A percentile compares a stretch with the other conserved stretches of the same genome.
These are phyloP conservation scores for Euglossa dilemma DNA, from an alignment of 1,140 invertebrate genomes.

Conservation along the genomic window DNA sequence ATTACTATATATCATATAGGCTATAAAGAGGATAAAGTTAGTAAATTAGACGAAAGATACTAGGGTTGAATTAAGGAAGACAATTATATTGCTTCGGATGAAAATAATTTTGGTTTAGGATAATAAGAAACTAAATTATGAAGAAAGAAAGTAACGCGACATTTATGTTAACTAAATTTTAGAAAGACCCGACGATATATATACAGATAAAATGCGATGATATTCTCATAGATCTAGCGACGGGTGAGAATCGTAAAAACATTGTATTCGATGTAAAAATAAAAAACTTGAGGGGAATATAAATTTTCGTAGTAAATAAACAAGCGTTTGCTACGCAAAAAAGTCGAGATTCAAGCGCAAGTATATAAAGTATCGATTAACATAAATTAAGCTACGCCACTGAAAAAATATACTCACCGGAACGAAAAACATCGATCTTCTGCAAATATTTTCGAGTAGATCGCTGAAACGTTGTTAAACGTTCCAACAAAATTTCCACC, in stretches of 20 bases:
- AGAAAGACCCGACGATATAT: too few relatives aligned
- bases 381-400: neutral
- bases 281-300: neutral
- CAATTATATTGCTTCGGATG: neutral
- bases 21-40: neutral
- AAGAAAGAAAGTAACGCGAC: neutral
- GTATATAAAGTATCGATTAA: neutral
- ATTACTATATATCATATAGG: neutral
- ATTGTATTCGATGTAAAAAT: too few relatives aligned
- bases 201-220: too few relatives aligned
- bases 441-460: neutral
- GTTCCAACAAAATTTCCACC: neutral
- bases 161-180: neutral
- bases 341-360: neutral
- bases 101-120: neutral
- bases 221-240: too few relatives aligned
- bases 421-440: neutral
- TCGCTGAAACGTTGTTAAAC: neutral
- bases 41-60: neutral
- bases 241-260: too few relatives aligned
- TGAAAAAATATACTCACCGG: slow-evolving; percentile 24
- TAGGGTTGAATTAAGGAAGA: neutral
- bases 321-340: neutral
- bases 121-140: neutral
- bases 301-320: neutral